Evolutionary conservation across 2,113 vertebrate species (phyloP).

Genomic region (Epinephelus cyanopodus): DNA sequence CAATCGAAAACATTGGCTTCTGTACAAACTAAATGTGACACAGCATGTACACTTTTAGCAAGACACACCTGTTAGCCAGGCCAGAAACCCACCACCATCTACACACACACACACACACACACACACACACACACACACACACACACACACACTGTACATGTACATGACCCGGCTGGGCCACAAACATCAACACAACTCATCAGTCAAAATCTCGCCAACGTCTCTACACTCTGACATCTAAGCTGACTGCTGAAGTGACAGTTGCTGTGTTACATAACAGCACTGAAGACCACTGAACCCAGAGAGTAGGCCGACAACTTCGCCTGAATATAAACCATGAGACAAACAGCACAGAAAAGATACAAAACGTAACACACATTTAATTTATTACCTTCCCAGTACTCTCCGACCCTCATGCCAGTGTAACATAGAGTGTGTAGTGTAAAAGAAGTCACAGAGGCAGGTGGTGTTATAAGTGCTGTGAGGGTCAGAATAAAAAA

Average conservation of each 20-base stretch:
- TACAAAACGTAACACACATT: background rate
- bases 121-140: constrained; percentile 17
- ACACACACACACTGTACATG: constrained; percentile 10
- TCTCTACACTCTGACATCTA: constrained; percentile 51
- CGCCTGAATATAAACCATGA: constrained; percentile 38
- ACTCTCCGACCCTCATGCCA: background rate
- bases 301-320: constrained; percentile 34
- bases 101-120: constrained; percentile 7
- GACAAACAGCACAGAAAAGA: background rate
- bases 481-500: background rate
- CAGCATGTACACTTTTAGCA: constrained; percentile 10
- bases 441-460: background rate
- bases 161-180: constrained; percentile 9
- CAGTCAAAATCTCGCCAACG: constrained; percentile 41
- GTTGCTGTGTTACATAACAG: constrained; percentile 72
- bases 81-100: constrained; percentile 1
- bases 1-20: background rate
- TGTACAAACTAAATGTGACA: constrained; percentile 28
- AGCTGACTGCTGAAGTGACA: constrained; percentile 63
- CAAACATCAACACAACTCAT: constrained; percentile 45
- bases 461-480: background rate
- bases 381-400: background rate
- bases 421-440: background rate
- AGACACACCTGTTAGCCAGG: constrained; percentile 22
- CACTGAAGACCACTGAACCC: constrained; percentile 44